Percentiles rank a stretch among this genome's conserved stretches.
Conservation (phyloP, 2,113 vertebrate species). For the Podilymbus podiceps region DNA sequence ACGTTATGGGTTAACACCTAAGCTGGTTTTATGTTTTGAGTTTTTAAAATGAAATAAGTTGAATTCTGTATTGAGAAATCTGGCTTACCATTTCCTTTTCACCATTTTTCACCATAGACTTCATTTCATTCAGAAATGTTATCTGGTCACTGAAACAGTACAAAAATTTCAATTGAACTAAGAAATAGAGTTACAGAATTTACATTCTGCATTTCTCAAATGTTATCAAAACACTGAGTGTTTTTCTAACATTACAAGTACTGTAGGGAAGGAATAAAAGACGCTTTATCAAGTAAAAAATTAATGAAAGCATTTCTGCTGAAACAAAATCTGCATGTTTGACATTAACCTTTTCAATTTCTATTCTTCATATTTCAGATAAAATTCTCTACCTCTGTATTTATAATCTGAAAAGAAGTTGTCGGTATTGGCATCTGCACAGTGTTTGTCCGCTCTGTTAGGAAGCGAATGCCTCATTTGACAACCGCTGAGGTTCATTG, state of each 20-base stretch:
- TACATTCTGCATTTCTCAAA: neutral
- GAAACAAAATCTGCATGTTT: neutral
- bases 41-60: neutral
- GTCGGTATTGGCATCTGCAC: neutral
- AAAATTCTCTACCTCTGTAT: neutral
- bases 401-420: neutral
- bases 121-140: neutral
- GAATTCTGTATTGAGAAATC: fast-evolving
- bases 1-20: neutral
- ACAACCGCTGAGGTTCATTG: neutral
- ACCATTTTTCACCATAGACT: neutral
- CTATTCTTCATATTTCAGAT: neutral
- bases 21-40: neutral
- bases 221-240: neutral
- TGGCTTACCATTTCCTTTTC: neutral
- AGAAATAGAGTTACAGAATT: neutral
- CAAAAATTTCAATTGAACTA: neutral
- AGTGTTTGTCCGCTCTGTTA: neutral
- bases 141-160: neutral
- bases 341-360: neutral
- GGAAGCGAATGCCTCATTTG: neutral
- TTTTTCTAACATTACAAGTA: neutral
- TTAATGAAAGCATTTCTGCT: neutral
- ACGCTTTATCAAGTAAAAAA: neutral
- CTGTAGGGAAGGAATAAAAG: neutral